Conservation (phyloP, 1,140 invertebrate genomes). For the Gonioctena quinquepunctata region DNA sequence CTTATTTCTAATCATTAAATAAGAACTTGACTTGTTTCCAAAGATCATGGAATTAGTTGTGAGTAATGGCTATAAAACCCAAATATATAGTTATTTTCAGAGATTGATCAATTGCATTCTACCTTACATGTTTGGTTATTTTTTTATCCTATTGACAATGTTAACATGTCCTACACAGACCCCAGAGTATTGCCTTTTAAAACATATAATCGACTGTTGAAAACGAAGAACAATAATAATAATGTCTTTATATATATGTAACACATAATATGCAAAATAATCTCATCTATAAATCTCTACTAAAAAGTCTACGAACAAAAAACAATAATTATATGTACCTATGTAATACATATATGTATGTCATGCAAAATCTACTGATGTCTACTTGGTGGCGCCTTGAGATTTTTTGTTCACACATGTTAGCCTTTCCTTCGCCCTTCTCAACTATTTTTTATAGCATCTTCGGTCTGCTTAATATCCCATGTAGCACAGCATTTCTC, state of each 20-base stretch:
- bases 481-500: neutral
- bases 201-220: neutral
- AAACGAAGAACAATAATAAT: neutral
- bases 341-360: neutral
- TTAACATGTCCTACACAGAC: too few species aligned
- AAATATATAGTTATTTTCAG: too few species aligned
- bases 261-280: neutral
- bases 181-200: neutral
- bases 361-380: neutral
- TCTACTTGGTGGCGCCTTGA: neutral
- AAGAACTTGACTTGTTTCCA: too few species aligned
- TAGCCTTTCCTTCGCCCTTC: neutral
- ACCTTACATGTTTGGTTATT: too few species aligned
- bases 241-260: too few species aligned
- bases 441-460: neutral
- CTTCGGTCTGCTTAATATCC: neutral
- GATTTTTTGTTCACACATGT: neutral
- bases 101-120: too few species aligned
- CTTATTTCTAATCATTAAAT: too few species aligned
- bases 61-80: too few species aligned
- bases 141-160: too few species aligned
- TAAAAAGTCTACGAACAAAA: neutral
- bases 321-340: neutral
- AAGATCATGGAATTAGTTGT: too few species aligned
- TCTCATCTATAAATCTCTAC: neutral